Evolutionary conservation across 2,113 vertebrate genomes (phyloP).

Genomic region (Varanus komodoensis): DNA sequence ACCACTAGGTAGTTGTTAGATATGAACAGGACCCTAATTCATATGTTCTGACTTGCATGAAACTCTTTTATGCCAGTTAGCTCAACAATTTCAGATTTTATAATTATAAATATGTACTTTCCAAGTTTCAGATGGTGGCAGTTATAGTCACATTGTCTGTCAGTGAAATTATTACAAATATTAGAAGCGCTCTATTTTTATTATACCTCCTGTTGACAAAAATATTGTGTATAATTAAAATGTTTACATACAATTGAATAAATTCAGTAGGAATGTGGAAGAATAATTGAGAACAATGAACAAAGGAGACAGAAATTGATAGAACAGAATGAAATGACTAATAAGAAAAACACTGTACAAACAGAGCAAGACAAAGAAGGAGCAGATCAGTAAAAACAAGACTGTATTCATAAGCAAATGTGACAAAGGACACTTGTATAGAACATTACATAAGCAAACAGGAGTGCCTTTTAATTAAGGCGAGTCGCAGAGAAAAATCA

Average conservation of each 20-base stretch:
- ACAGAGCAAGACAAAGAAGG: constrained; percentile 36
- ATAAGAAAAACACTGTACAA: constrained; percentile 39
- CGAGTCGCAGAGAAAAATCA: no score
- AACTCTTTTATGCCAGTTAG: background rate
- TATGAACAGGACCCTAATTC: no score
- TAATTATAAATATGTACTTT: background rate
- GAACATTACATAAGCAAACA: background rate
- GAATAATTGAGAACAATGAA: constrained; percentile 57
- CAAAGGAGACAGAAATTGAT: constrained; percentile 64
- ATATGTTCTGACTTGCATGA: background rate
- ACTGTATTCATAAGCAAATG: background rate
- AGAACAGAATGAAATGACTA: constrained; percentile 46
- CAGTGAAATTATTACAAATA: constrained; percentile 4
- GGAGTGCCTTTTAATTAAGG: no score
- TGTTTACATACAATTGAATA: constrained; percentile 28
- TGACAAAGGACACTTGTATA: constrained; percentile 8
- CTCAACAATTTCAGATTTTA: constrained; percentile 2
- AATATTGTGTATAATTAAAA: background rate
- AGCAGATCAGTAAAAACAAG: constrained; percentile 26
- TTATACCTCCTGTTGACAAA: background rate
- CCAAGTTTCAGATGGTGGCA: background rate
- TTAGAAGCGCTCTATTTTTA: constrained; percentile 8
- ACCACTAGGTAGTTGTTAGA: no score
- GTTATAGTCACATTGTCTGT: constrained; percentile 14
- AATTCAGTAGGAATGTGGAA: constrained; percentile 6